Percentiles rank a stretch among this genome's conserved stretches.
Conservation (phyloP, 2,797 vertebrate genomes). For the Hippopotamyrus pictus region DNA sequence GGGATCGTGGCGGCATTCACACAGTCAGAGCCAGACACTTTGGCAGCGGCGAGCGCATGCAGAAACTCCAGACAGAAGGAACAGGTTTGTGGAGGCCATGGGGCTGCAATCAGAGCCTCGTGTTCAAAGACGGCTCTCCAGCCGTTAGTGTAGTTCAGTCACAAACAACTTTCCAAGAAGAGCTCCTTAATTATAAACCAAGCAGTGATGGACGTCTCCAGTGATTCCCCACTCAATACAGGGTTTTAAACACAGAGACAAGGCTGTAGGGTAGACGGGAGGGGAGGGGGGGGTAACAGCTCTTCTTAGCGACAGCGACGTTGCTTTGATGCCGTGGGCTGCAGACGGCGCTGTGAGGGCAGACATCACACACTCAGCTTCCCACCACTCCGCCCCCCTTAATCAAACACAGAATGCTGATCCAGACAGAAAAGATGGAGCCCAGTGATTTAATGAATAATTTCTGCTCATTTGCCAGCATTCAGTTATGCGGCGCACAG, state of each 20-base stretch:
- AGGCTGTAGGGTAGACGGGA: background rate
- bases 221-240: background rate
- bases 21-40: background rate
- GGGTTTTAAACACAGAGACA: background rate
- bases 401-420: conserved; percentile 22
- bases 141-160: background rate
- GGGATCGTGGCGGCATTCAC: background rate
- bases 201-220: background rate
- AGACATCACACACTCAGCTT: conserved; percentile 4
- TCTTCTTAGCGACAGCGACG: background rate
- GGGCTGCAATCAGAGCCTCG: background rate
- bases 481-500: conserved; percentile 19
- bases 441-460: conserved; percentile 26
- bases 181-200: background rate
- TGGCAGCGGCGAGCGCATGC: background rate
- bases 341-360: background rate
- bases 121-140: background rate
- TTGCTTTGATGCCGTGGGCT: background rate
- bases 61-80: background rate
- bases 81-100: background rate
- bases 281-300: background rate
- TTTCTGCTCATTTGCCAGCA: conserved; percentile 25
- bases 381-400: background rate
- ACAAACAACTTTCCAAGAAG: background rate
- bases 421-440: conserved; percentile 19